Percentiles rank a stretch among this genome's conserved stretches.
Conservation (phyloP, 2,113 vertebrate genomes). For the Antechinus stuartii region DNA sequence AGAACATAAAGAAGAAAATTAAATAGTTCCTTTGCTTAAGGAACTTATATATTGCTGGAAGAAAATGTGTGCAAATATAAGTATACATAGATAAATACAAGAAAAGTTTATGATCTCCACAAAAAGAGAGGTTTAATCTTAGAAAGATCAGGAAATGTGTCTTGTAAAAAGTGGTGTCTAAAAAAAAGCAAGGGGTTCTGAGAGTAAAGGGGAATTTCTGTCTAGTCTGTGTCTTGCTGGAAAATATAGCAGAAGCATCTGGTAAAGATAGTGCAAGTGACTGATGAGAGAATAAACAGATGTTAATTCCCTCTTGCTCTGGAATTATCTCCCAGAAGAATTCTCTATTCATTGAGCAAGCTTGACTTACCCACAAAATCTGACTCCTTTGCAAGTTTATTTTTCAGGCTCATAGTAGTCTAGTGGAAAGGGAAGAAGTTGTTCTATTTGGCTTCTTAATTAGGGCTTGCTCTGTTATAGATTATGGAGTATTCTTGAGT, state of each 20-base stretch:
- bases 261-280: conserved; percentile 50
- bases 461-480: neutral
- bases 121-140: neutral
- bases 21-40: neutral
- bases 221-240: conserved; percentile 53
- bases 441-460: conserved; percentile 58
- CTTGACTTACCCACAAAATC: conserved; percentile 34
- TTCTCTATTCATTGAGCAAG: conserved; percentile 47
- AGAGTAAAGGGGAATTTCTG: conserved; percentile 30
- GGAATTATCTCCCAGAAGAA: conserved; percentile 45
- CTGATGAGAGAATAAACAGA: conserved; percentile 66
- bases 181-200: neutral
- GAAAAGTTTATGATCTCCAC: neutral
- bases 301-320: conserved; percentile 60
- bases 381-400: neutral
- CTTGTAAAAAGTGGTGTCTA: neutral
- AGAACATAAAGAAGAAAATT: neutral
- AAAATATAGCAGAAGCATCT: conserved; percentile 67
- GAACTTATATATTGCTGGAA: neutral
- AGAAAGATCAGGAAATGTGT: neutral
- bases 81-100: neutral
- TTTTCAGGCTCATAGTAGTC: neutral
- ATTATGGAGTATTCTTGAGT: neutral
- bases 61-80: neutral
- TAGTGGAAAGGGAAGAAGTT: conserved; percentile 13